Conservation (phyloP, 64 coral and sea anemone species). For the Stylophora pistillata region DNA sequence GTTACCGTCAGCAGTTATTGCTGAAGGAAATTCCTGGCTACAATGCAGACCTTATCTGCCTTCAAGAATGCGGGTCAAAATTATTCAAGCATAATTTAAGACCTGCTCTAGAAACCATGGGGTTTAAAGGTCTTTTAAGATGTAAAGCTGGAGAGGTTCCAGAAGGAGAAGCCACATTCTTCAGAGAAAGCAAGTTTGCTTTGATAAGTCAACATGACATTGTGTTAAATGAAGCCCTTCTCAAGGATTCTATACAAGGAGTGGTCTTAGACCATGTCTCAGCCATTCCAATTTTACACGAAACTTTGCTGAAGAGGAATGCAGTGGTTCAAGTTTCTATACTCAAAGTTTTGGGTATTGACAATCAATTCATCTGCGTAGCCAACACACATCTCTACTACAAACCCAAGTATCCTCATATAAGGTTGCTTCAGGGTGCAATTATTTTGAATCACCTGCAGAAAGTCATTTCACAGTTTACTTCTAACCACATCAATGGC, state of each 20-base stretch:
- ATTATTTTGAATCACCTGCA: conserved; percentile 81
- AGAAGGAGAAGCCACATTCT: conserved; percentile 90
- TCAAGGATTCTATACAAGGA: conserved; percentile 55
- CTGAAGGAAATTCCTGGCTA: conserved; percentile 90
- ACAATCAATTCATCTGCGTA: conserved; percentile 65
- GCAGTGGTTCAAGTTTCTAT: conserved; percentile 76
- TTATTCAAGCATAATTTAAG: conserved; percentile 59
- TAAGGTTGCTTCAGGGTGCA: conserved; percentile 74
- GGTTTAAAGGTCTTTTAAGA: conserved; percentile 69
- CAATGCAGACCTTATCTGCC: conserved; percentile 88
- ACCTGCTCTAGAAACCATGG: conserved; percentile 70
- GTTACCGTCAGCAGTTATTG: conserved; percentile 84
- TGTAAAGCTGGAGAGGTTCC: conserved; percentile 85
- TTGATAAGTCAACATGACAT: conserved; percentile 74
- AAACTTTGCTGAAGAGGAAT: conserved; percentile 63
- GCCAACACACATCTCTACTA: conserved; percentile 92
- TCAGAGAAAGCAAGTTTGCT: conserved; percentile 73
- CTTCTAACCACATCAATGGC: not conserved
- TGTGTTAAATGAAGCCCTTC: conserved; percentile 57
- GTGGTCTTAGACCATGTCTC: conserved; percentile 71
- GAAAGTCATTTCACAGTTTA: conserved; percentile 58
- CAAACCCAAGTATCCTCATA: conserved; percentile 75
- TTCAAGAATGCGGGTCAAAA: conserved; percentile 91
- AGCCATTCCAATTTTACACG: conserved; percentile 50
- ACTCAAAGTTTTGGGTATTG: conserved; percentile 33